A percentile compares a stretch with the other conserved stretches of the same genome.
These are phyloP conservation scores for Xylophagus ater DNA, from an alignment of 2,888 invertebrate genomes.

Conservation along the genomic window DNA sequence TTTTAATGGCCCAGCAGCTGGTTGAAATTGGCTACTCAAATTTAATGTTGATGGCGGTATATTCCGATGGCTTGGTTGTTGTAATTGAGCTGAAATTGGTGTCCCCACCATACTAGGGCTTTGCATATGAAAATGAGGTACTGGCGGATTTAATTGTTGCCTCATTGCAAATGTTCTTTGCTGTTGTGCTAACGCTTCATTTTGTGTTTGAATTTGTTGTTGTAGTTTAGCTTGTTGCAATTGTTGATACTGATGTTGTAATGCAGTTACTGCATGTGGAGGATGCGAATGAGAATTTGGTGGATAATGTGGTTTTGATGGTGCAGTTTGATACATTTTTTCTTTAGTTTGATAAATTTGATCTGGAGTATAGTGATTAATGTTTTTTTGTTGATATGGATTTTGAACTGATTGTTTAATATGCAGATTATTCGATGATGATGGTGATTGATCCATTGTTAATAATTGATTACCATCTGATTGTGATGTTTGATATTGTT, in stretches of 20 bases:
- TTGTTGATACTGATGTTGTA: conserved; percentile 51
- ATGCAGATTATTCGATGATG: conserved; percentile 19
- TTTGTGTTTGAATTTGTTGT: conserved; percentile 51
- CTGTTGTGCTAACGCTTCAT: conserved; percentile 51
- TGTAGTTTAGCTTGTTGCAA: conserved; percentile 54
- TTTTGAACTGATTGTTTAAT: conserved; percentile 24
- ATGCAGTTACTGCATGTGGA: conserved; percentile 29
- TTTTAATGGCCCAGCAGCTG: conserved; percentile 34
- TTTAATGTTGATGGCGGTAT: conserved; percentile 36
- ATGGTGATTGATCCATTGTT: conserved; percentile 34
- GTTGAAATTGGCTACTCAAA: conserved; percentile 35
- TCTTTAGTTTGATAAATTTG: conserved; percentile 41
- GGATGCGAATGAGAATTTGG: conserved; percentile 17
- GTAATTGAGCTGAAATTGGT: conserved; percentile 25
- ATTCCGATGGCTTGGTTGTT: conserved; percentile 24
- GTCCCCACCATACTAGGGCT: conserved; percentile 33
- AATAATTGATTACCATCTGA: conserved; percentile 30
- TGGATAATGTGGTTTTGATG: conserved; percentile 46
- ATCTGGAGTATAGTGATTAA: conserved; percentile 20
- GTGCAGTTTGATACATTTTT: conserved; percentile 47
- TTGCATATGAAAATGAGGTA: conserved; percentile 38
- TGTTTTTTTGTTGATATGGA: conserved; percentile 43
- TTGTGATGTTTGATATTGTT: conserved; percentile 9
- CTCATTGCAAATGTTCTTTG: conserved; percentile 53
- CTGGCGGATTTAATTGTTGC: conserved; percentile 49